Conservation (phyloP, 1,140 invertebrate species). For the Trachelipus rathkii region DNA sequence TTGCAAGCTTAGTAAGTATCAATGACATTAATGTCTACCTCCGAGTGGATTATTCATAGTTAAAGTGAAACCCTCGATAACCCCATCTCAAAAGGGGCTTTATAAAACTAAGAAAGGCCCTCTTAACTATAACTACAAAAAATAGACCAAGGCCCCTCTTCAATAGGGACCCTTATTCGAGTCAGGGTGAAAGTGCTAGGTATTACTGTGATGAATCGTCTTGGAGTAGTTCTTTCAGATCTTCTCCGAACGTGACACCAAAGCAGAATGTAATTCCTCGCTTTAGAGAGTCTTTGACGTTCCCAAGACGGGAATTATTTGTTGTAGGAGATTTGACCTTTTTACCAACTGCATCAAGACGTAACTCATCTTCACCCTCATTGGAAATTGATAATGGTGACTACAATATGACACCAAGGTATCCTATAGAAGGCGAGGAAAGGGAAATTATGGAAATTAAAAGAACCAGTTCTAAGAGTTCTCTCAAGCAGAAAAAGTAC, state of each 20-base stretch:
- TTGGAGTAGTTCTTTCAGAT: slow-evolving; percentile 74
- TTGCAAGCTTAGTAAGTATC: slow-evolving; percentile 83
- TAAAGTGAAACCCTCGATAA: slow-evolving; percentile 79
- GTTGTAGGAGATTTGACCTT: too few relatives aligned
- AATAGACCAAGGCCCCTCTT: neutral
- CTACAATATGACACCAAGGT: slow-evolving; percentile 51
- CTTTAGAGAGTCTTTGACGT: neutral
- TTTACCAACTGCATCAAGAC: too few relatives aligned
- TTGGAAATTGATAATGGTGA: slow-evolving; percentile 50
- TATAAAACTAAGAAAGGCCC: slow-evolving; percentile 47
- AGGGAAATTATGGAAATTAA: slow-evolving; percentile 18
- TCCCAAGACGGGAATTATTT: slow-evolving; percentile 46
- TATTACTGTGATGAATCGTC: slow-evolving; percentile 55
- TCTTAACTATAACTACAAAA: neutral
- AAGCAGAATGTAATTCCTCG: neutral
- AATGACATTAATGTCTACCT: slow-evolving; percentile 81
- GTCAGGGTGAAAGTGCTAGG: slow-evolving; percentile 50
- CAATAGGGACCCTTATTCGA: slow-evolving; percentile 50
- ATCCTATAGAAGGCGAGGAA: slow-evolving; percentile 46
- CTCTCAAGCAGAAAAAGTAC: slow-evolving; percentile 11
- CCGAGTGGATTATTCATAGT: slow-evolving; percentile 85
- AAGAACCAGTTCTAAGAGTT: too few relatives aligned
- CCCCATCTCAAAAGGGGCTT: slow-evolving; percentile 54
- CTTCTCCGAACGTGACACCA: slow-evolving; percentile 1
- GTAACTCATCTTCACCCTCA: slow-evolving; percentile 22